A percentile compares a stretch with the other conserved stretches of the same genome.
phyloP scores from a whole-genome alignment of 2,797 vertebrate species.

The Myotis findleyi region DNA sequence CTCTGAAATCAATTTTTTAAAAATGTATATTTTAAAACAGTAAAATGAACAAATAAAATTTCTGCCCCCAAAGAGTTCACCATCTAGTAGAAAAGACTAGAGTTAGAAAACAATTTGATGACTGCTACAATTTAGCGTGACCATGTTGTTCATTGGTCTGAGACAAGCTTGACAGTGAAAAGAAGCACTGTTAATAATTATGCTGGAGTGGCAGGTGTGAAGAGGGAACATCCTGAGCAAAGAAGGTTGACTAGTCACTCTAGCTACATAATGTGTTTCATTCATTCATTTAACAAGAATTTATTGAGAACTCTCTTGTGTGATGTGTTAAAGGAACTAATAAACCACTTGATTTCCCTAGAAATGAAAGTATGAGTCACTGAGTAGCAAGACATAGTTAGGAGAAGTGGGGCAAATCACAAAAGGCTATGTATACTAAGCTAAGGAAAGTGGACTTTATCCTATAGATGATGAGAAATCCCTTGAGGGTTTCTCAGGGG shows the following conservation, averaged over 20 bases:
- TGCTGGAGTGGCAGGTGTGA: neutral
- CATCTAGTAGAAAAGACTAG: conserved; percentile 26
- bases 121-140: conserved; percentile 36
- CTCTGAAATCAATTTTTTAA: too few species aligned
- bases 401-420: neutral
- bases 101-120: conserved; percentile 56
- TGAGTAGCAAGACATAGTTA: neutral
- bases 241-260: neutral
- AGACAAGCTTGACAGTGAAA: conserved; percentile 52
- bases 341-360: conserved; percentile 26
- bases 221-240: neutral
- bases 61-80: conserved; percentile 1
- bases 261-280: conserved; percentile 25
- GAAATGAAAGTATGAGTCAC: conserved; percentile 33
- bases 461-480: conserved; percentile 41
- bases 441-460: conserved; percentile 25
- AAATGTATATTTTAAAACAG: neutral
- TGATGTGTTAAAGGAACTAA: conserved; percentile 2
- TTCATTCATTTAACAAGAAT: conserved; percentile 55
- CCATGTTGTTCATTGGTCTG: conserved; percentile 38
- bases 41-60: conserved; percentile 46
- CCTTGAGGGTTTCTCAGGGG: neutral
- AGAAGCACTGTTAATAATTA: conserved; percentile 8
- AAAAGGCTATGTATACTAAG: neutral
- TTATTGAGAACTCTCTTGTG: conserved; percentile 24